phyloP scores from a whole-genome alignment of 2,797 vertebrate genomes.

The Anguilla anguilla region DNA sequence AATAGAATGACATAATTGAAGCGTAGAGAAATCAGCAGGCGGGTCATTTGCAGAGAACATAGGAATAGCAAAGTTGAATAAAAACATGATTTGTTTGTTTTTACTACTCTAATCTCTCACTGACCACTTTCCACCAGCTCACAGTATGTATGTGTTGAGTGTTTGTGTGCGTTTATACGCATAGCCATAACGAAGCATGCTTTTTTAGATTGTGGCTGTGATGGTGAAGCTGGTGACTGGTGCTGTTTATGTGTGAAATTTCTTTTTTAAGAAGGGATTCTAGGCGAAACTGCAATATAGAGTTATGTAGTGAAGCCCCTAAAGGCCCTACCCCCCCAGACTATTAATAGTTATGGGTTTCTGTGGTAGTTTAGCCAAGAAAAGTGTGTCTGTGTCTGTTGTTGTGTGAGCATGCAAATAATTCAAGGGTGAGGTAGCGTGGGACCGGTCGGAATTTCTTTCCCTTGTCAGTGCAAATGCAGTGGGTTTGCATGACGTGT shows the following conservation, averaged over 20 bases:
- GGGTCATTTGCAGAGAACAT: too few relatives aligned
- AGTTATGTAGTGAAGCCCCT: background rate
- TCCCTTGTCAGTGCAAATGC: constrained; percentile 20
- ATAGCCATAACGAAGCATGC: background rate
- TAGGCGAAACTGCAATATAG: background rate
- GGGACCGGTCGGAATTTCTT: constrained; percentile 20
- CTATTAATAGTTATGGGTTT: background rate
- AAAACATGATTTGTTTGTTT: too few relatives aligned
- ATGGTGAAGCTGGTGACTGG: background rate
- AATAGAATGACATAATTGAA: too few relatives aligned
- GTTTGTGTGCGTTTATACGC: background rate
- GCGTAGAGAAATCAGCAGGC: too few relatives aligned
- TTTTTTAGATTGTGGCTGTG: background rate
- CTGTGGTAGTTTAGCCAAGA: background rate
- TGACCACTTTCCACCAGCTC: too few relatives aligned
- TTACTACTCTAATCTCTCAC: too few relatives aligned
- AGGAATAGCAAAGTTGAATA: too few relatives aligned
- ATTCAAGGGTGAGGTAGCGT: background rate
- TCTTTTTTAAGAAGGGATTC: background rate
- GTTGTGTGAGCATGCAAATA: background rate
- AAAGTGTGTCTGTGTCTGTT: background rate
- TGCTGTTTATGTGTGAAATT: background rate
- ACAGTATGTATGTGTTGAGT: too few relatives aligned
- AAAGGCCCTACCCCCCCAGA: background rate
- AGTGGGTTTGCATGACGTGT: background rate